Base-by-base conservation (phyloP, 2,113 vertebrate species). In the Pipa parva region DNA sequence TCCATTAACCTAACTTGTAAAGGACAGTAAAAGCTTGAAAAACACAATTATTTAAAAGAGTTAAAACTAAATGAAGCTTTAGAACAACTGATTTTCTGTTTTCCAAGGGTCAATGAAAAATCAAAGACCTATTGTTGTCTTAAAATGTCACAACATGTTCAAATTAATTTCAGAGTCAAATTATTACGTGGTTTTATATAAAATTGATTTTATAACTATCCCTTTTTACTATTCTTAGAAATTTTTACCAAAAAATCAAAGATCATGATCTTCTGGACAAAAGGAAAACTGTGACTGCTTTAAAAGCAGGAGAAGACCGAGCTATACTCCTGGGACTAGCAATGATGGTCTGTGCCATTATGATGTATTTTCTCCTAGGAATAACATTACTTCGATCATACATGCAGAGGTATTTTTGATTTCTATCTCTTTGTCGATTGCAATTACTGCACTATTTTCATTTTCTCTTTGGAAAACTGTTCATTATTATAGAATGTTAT, bases 351-450 rank as follows among this genome's bases (percentile, higher is more conserved):
- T 83, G 90, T 55, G 94, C 95, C 10, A 81, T 94, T 78, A 94
- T 95, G 91, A 95, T 93, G 91, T 97, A 93, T 82, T 98, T 96
- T 15, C 89, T 98, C 28, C 87, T 97, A 81, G 93, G 93, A 51
- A 92, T 95, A 81, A 96, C 93, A 0, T 78, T 96, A 31, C 81
- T 97, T 27, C 92, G 92, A 42, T 92, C 92, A 1, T 95, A 95
- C 83, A 89, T 93, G 77, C 91, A 95, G 77, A 95, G 93, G 95
- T 95, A 89, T 80, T 2, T 46, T 26, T 22, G 0, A 13, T 9
- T n/a, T 11, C 0, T 3, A 1, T 24, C 12, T 39, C 58, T 51
- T 20, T 51, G 54, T 39, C 55, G 45, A 12, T 21, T 73, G 59
- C 1, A 9, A 46, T 21, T 51, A 0, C 0, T 0, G 12, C 42